Evolutionary conservation across 2,888 invertebrate species (phyloP).

Genomic region (Apodemia mormo): DNA sequence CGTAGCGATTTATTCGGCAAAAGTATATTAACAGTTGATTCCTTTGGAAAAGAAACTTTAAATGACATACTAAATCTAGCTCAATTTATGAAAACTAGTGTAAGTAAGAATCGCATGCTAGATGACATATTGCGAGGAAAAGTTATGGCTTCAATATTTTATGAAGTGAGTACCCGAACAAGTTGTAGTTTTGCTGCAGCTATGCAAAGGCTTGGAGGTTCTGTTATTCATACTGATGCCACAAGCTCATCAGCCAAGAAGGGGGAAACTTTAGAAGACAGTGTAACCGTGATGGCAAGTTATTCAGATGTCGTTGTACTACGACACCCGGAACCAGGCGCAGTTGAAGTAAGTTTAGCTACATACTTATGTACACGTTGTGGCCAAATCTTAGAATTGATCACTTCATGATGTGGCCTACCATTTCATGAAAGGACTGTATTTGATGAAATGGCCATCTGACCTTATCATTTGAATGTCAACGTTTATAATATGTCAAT

Average conservation of each 20-base stretch:
- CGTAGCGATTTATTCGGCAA: slow-evolving; percentile 83
- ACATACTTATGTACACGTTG: not conserved
- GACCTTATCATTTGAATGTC: too few species aligned
- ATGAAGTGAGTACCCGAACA: slow-evolving; percentile 98
- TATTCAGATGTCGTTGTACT: slow-evolving; percentile 97
- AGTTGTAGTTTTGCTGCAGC: slow-evolving; percentile 98
- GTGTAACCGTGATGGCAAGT: slow-evolving; percentile 92
- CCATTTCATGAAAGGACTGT: too few species aligned
- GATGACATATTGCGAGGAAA: slow-evolving; percentile 95
- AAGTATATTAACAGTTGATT: slow-evolving; percentile 91
- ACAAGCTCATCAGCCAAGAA: slow-evolving; percentile 96
- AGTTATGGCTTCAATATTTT: slow-evolving; percentile 97
- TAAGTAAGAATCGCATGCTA: slow-evolving; percentile 90
- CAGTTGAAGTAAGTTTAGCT: slow-evolving; percentile 87
- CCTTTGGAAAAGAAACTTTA: slow-evolving; percentile 93
- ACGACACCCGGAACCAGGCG: slow-evolving; percentile 95
- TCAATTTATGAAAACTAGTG: slow-evolving; percentile 90
- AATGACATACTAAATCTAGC: slow-evolving; percentile 97
- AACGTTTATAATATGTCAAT: too few species aligned
- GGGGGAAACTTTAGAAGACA: slow-evolving; percentile 96
- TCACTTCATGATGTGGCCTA: too few species aligned
- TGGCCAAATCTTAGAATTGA: too few species aligned
- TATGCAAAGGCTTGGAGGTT: slow-evolving; percentile 97
- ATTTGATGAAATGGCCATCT: too few species aligned
- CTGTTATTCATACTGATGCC: slow-evolving; percentile 94